Evolutionary conservation across 1,140 invertebrate genomes (phyloP), one percentile per base, ranked within the genome.

Genomic region (Nasonia giraulti): DNA sequence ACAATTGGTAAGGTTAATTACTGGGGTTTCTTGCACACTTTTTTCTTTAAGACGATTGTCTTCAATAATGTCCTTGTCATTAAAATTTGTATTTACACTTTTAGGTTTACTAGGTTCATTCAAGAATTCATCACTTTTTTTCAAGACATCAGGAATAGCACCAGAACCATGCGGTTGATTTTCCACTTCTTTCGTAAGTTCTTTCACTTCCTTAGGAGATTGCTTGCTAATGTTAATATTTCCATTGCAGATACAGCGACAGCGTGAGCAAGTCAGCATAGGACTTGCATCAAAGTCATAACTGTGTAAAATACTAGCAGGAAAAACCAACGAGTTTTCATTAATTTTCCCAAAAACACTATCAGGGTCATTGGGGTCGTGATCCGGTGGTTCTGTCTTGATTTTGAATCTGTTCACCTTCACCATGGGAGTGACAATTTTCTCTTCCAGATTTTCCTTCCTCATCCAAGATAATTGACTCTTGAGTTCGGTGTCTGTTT

Each of bases 401-500:
- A 92, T 90, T 82, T 91, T 92, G 20, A 91, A 86, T 37, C 88
- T 90, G 37, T 89, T 89, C 83, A 93, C 91, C 1, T 92, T 91
- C 23, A 93, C 91, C 92, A 93, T 92, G 8, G 92, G 91, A 47
- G 88, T 87, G 5, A 86, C 82, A 73, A 88, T 87, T 85, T 87
- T 88, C 62, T 91, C 87, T 33, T 77, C 88, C 75, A 82, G 31
- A 23, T 74, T 88, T 14, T 87, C 87, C 27, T 88, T 89, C n/a
- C 81, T 86, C 91, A 93, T 92, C 92, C 92, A 93, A 0, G 91
- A 93, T 17, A 93, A 84, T 81, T 92, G 90, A 77, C 86, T 91
- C 82, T 92, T 92, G 4, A 92, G 83, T 33, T 89, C 55, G 8
- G 88, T 83, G 44, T 92, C 92, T 8, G 91, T 91, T 50, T 89